Evolutionary conservation across 2,888 invertebrate genomes (phyloP).

Genomic region (Ichneumon xanthorius): DNA sequence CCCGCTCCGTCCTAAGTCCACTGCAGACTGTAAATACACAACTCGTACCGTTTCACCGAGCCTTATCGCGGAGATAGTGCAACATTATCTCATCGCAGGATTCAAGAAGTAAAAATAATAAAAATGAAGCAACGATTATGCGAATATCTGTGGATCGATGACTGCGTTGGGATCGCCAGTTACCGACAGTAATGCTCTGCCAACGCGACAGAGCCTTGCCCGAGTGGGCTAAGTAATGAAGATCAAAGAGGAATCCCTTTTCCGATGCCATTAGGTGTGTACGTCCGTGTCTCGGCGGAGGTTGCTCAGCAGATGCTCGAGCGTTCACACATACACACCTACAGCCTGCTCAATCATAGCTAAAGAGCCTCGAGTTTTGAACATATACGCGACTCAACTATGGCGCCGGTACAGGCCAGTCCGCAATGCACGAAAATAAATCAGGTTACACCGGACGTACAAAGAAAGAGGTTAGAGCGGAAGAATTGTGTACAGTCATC

Average conservation of each 20-base stretch:
- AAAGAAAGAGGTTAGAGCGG: not conserved
- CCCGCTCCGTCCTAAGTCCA: not conserved
- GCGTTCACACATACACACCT: not conserved
- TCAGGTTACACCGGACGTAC: conserved; percentile 67
- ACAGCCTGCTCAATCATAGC: conserved; percentile 13
- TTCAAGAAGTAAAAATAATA: not conserved
- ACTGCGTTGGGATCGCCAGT: conserved; percentile 18
- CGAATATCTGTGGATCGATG: conserved; percentile 34
- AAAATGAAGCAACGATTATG: not conserved
- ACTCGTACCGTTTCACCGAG: not conserved
- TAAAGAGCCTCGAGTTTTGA: not conserved
- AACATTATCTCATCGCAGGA: not conserved
- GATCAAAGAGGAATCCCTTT: conserved; percentile 37
- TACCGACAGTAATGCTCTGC: conserved; percentile 28
- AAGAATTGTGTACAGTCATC: conserved; percentile 41
- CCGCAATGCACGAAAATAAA: conserved; percentile 75
- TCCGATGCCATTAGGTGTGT: conserved; percentile 1
- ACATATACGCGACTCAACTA: conserved; percentile 1
- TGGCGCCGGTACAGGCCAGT: conserved; percentile 15
- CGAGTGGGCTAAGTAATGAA: conserved; percentile 23
- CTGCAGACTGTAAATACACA: not conserved
- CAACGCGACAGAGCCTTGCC: conserved; percentile 21
- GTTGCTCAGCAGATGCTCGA: conserved; percentile 9
- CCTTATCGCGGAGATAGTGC: not conserved
- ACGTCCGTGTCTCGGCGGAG: not conserved